Evolutionary conservation across 2,888 invertebrate species (phyloP).

Genomic region (Epirrita christyi): DNA sequence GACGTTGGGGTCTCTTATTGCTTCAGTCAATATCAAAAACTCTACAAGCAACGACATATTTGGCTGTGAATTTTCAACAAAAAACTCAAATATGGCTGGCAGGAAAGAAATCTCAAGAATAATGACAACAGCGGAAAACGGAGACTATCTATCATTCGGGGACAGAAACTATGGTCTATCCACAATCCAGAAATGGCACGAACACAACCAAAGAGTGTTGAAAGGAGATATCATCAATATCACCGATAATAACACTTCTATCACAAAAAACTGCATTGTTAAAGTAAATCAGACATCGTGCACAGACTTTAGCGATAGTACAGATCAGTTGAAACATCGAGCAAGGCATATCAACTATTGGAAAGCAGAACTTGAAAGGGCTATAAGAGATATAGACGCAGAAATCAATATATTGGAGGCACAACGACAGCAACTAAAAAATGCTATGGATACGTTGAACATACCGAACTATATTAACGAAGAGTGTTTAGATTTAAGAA

Average conservation of each 20-base stretch:
- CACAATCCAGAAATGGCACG: constrained; percentile 68
- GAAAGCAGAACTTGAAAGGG: constrained; percentile 74
- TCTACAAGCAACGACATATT: not conserved
- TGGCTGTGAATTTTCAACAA: not conserved
- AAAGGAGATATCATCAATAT: constrained; percentile 73
- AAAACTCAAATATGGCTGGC: constrained; percentile 11
- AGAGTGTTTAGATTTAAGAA: constrained; percentile 88
- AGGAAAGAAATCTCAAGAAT: constrained; percentile 14
- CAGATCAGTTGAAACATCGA: constrained; percentile 70
- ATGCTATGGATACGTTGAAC: constrained; percentile 68
- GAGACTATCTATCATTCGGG: constrained; percentile 68
- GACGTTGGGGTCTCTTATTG: not conserved
- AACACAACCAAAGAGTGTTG: constrained; percentile 65
- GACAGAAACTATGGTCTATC: constrained; percentile 63
- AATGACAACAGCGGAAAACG: constrained; percentile 63
- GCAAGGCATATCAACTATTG: constrained; percentile 76
- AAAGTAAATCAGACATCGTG: constrained; percentile 77
- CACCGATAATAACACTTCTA: constrained; percentile 72
- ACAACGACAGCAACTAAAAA: constrained; percentile 74
- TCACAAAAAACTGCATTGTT: constrained; percentile 74
- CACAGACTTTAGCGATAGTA: constrained; percentile 69
- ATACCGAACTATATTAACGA: constrained; percentile 80
- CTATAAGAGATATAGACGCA: constrained; percentile 71
- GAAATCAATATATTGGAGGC: constrained; percentile 69
- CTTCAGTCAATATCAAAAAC: not conserved